These are phyloP conservation scores for Myiopsitta monachus DNA, from an alignment of 2,113 vertebrate genomes.

Conservation along the genomic window DNA sequence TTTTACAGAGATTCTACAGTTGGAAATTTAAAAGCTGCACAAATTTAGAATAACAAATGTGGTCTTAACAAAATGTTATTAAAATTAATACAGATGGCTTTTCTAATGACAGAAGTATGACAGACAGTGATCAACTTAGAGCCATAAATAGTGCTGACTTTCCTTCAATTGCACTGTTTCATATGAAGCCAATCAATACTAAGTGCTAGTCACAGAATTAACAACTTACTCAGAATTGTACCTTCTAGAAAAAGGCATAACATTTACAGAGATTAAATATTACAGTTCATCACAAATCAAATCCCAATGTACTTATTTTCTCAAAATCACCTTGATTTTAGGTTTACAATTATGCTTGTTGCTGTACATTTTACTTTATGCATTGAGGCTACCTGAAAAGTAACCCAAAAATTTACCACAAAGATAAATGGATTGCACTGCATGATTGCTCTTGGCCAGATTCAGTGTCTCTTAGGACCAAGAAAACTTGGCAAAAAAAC, in stretches of 20 bases:
- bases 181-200: background rate
- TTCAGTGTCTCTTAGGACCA: background rate
- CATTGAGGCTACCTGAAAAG: background rate
- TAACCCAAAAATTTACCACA: background rate
- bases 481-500: background rate
- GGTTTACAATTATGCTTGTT: background rate
- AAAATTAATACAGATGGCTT: background rate
- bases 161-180: background rate
- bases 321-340: background rate
- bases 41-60: background rate
- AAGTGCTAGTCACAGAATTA: background rate
- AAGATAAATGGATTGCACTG: background rate
- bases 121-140: background rate
- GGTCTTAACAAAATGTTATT: background rate
- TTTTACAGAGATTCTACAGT: background rate
- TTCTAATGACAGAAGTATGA: background rate
- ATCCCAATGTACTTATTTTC: background rate
- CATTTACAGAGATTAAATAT: background rate
- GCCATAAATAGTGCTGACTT: background rate
- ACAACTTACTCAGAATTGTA: background rate
- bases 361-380: background rate
- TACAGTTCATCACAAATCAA: background rate
- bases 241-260: background rate
- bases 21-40: background rate
- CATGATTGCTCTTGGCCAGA: background rate